A percentile compares a stretch with the other conserved stretches of the same genome.
phyloP scores from a whole-genome alignment of 2,113 vertebrate species.

The Indicator indicator region DNA sequence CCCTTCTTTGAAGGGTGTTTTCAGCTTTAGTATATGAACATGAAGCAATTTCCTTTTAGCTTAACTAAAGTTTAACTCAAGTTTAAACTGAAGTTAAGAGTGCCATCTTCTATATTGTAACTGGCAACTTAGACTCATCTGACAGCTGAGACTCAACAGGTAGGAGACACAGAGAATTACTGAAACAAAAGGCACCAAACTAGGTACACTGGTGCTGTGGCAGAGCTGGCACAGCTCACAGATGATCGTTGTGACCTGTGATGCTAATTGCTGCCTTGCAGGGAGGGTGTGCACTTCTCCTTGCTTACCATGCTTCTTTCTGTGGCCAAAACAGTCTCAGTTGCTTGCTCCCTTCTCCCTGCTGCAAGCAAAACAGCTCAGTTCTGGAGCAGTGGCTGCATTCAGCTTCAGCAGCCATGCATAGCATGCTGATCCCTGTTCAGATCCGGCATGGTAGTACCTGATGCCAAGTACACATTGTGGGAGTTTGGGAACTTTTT shows the following conservation, averaged over 20 bases:
- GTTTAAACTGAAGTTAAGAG: not conserved
- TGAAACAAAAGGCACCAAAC: not conserved
- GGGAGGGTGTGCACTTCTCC: not conserved
- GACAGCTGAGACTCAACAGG: not conserved
- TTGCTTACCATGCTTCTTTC: not conserved
- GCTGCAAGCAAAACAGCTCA: not conserved
- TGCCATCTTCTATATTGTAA: not conserved
- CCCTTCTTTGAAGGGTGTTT: not conserved
- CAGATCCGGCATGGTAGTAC: fast-evolving
- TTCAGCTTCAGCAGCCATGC: not conserved
- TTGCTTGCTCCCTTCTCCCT: not conserved
- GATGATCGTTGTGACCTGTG: not conserved
- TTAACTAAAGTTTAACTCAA: not conserved
- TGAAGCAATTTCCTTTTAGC: not conserved
- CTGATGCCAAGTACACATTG: not conserved
- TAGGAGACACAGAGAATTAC: not conserved
- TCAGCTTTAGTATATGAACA: not conserved
- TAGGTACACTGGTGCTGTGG: not conserved
- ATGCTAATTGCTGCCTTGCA: not conserved
- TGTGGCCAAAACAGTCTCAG: not conserved
- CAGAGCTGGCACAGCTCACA: not conserved
- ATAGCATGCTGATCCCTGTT: not conserved
- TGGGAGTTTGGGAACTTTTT: not conserved
- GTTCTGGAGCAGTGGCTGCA: not conserved
- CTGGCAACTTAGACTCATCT: not conserved